Evolutionary conservation across 2,113 vertebrate genomes (phyloP).

Genomic region (Orthonyx spaldingii): DNA sequence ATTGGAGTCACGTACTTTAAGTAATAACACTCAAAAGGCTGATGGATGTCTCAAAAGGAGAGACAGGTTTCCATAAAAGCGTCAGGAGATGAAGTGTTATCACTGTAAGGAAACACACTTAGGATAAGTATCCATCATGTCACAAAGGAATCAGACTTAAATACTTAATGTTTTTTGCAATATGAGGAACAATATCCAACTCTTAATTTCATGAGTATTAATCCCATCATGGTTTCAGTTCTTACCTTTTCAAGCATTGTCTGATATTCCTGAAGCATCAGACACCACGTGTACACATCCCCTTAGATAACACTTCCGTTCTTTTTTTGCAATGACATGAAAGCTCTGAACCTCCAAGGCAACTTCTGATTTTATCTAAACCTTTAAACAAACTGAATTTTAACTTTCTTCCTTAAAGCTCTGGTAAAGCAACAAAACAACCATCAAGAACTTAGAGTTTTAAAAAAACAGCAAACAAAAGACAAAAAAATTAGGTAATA

Average conservation of each 20-base stretch:
- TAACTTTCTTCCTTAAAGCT: background rate
- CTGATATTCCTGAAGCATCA: background rate
- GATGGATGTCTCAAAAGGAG: background rate
- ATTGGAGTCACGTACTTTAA: background rate
- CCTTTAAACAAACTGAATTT: background rate
- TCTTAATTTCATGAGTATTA: background rate
- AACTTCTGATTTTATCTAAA: background rate
- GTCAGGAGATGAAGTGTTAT: background rate
- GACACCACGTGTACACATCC: background rate
- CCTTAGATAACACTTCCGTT: background rate
- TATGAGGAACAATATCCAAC: background rate
- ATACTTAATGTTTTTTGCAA: background rate
- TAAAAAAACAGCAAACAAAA: background rate
- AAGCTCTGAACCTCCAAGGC: background rate
- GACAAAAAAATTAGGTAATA: background rate
- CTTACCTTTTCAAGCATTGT: background rate
- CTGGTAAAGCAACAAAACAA: background rate
- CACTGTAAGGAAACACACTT: background rate
- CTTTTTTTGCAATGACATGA: background rate
- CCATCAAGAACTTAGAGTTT: background rate
- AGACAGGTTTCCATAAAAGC: background rate
- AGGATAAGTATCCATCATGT: background rate
- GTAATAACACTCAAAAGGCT: background rate
- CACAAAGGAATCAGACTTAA: background rate
- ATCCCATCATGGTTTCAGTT: background rate